Evolutionary conservation across 2,113 vertebrate species (phyloP), one percentile per base, ranked within the genome.

Genomic region (Hylia prasina): DNA sequence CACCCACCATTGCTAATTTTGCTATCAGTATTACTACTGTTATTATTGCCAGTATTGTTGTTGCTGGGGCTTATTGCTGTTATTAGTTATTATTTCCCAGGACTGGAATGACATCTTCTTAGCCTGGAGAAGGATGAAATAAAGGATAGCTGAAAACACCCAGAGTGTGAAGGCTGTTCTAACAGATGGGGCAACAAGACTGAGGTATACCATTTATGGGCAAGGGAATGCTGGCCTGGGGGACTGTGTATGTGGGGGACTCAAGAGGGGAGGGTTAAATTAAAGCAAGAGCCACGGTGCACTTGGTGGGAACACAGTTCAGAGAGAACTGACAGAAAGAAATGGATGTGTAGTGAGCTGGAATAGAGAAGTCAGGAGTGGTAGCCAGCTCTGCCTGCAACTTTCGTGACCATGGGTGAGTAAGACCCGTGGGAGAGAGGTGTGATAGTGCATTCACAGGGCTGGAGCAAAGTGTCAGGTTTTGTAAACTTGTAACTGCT

Each of bases 181-280:
- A 30, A 33, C 0, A 1, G 23, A 28, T 7, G 18, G 6, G n/a
- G 13, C 14, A 24, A 33, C 18, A n/a, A 12, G 31, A 8, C 44
- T 39, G 24, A 15, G 27, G 23, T 7, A 19, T 30, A 14, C 35
- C 3, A 0, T 37, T 44, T 13, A 5, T 1, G 0, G 53, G 5
- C 51, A 45, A n/a, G 17, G 19, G 10, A 42, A 35, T 18, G 18
- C 24, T 6, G 1, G 3, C 7, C 13, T 11, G 20, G 18, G 12
- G 9, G 7, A 6, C 21, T 31, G 20, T 58, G 14, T 21, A 1
- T 21, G 24, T 14, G 33, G 13, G 9, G 3, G 6, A 10, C 11
- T 3, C 17, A 69, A 45, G 42, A 69, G 11, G 1, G 16, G 6
- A 33, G 6, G 3, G 12, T 23, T 47, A 50, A 58, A 45, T 17